Conservation (phyloP, 2,888 invertebrate genomes). For the Brachynemurus nebulosus region DNA sequence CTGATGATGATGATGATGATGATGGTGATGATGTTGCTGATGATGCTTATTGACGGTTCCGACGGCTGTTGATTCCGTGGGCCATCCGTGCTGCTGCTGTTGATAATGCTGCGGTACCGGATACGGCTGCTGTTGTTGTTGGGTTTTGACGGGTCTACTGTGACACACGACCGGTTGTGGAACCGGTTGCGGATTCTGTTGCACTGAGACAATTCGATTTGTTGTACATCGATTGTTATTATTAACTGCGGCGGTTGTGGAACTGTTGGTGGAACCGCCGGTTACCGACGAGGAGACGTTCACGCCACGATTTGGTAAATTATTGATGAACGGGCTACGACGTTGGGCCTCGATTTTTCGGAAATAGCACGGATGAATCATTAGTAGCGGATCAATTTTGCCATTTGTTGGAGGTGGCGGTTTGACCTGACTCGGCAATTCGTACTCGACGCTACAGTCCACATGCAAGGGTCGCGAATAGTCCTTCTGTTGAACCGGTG, state of each 20-base stretch:
- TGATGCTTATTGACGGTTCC: conserved; percentile 20
- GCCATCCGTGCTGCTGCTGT: conserved; percentile 25
- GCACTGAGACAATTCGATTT: not conserved
- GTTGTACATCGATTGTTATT: not conserved
- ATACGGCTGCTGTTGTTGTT: conserved; percentile 6
- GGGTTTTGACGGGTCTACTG: not conserved
- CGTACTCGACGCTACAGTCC: conserved; percentile 85
- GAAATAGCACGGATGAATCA: conserved; percentile 85
- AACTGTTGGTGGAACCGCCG: conserved; percentile 19
- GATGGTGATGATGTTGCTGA: conserved; percentile 20
- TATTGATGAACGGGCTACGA: conserved; percentile 71
- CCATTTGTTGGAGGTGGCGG: conserved; percentile 59
- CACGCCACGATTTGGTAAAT: conserved; percentile 46
- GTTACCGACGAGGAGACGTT: conserved; percentile 18
- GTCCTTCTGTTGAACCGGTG: conserved; percentile 48
- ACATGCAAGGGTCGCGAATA: conserved; percentile 78
- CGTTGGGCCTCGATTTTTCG: conserved; percentile 73
- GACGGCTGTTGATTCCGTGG: conserved; percentile 25
- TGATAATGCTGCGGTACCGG: conserved; percentile 12
- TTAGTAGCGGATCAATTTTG: conserved; percentile 68
- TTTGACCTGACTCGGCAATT: conserved; percentile 77
- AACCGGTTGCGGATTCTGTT: not conserved
- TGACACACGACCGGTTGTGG: not conserved
- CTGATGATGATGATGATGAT: conserved; percentile 8
- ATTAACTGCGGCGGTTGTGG: conserved; percentile 21